phyloP scores from a whole-genome alignment of 2,113 vertebrate genomes.

The Atherinomorus stipes region DNA sequence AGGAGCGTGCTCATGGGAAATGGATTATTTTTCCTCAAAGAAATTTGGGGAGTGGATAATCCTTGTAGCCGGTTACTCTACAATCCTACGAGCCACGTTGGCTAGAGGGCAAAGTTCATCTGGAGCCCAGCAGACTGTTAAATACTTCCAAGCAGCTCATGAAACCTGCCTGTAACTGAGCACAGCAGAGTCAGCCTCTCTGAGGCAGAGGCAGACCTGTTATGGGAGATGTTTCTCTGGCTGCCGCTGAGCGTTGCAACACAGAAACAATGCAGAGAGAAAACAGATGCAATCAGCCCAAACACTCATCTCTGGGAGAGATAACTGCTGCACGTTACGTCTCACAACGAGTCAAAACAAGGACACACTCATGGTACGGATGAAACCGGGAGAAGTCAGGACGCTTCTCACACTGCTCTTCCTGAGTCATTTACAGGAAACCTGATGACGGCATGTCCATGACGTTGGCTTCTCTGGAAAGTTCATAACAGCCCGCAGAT shows the following conservation, averaged over 20 bases:
- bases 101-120: no score
- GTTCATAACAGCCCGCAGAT: no score
- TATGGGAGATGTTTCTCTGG: slow-evolving; percentile 2
- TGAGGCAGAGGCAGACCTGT: not conserved
- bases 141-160: no score
- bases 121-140: no score
- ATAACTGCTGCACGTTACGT: slow-evolving; percentile 26
- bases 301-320: slow-evolving; percentile 33
- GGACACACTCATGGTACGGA: not conserved
- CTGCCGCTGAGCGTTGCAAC: not conserved
- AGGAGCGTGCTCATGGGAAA: no score
- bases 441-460: not conserved
- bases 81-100: no score
- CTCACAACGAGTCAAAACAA: slow-evolving; percentile 43
- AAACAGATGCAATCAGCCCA: slow-evolving; percentile 24
- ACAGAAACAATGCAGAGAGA: slow-evolving; percentile 13
- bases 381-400: slow-evolving; percentile 42
- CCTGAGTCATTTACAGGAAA: slow-evolving; percentile 13
- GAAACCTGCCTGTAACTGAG: not conserved
- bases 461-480: not conserved
- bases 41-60: no score
- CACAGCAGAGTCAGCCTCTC: not conserved
- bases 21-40: no score
- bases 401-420: slow-evolving; percentile 24
- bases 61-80: no score